phyloP scores from a whole-genome alignment of 1,140 invertebrate species.

The Medauroidea extradentata region DNA sequence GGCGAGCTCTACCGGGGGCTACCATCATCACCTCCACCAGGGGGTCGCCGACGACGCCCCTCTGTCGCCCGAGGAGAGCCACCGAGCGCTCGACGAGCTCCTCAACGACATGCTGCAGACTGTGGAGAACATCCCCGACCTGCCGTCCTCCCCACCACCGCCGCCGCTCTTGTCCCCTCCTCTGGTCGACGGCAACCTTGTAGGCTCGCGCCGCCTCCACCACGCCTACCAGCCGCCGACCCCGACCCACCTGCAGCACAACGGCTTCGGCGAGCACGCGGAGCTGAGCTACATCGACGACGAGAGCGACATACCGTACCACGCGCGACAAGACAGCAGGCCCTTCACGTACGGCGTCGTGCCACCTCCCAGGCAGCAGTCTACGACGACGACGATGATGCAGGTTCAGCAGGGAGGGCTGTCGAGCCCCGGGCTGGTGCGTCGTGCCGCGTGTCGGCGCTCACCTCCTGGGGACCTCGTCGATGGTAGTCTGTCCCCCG shows the following conservation, averaged over 20 bases:
- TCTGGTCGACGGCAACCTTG: constrained; percentile 21
- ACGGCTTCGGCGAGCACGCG: constrained; percentile 11
- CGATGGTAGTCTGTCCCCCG: not conserved
- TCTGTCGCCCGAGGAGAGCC: constrained; percentile 22
- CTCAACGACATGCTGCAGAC: constrained; percentile 77
- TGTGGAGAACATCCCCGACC: constrained; percentile 69
- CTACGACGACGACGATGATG: too few species aligned
- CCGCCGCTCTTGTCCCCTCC: constrained; percentile 21
- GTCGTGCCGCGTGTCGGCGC: constrained; percentile 32
- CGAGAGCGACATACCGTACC: constrained; percentile 63
- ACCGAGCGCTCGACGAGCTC: constrained; percentile 65
- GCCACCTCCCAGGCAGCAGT: constrained; percentile 52
- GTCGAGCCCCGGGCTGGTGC: constrained; percentile 68
- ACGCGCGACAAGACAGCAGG: constrained; percentile 71
- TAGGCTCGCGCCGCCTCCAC: constrained; percentile 28
- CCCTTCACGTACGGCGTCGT: constrained; percentile 75
- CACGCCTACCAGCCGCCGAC: not conserved
- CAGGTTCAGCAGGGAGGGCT: constrained; percentile 49
- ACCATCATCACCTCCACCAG: too few species aligned
- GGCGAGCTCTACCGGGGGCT: too few species aligned
- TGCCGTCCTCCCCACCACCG: constrained; percentile 35
- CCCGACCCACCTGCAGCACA: not conserved
- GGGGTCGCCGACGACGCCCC: not conserved
- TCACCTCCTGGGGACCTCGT: constrained; percentile 4
- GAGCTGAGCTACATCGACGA: constrained; percentile 40